Base-by-base conservation (phyloP, 2,888 invertebrate genomes). In the Leptinotarsa peninsularis region DNA sequence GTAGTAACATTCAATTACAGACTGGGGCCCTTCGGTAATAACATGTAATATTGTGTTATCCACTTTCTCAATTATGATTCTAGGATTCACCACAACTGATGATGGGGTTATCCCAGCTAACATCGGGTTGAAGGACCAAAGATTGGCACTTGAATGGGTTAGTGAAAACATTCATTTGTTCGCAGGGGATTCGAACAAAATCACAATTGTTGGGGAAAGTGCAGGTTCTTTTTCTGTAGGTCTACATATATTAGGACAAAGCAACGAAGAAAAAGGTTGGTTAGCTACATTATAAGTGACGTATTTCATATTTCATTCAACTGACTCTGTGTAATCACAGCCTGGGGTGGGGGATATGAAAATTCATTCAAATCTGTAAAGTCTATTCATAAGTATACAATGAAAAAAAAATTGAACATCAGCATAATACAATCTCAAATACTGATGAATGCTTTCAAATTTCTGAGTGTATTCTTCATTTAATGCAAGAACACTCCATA, bases 81-180 rank as follows among this genome's bases (percentile, higher is more conserved):
- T 49, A 77, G 76, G 76, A 54, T 94, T 95, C 85, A 88, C 94
- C 0, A 94, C 93, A 82, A 94, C 94, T 0, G 93, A 92, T n/a
- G 94, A 94, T 80, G 90, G 90, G 0, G 84, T 90, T 0, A 89
- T 93, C 1, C 92, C 94, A 0, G 93, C 93, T 4, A 94, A 94
- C 85, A 91, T 91, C 81, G 94, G 94, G 0, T 84, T 94, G 50
- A 94, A 94, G 83, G 94, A 94, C 89, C 94, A 94, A 87, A 89
- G 89, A 49, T 89, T 93, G 78, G 94, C 93, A 0, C 85, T 95
- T 58, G 90, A 91, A 79, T 95, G 94, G 94, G 88, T 93, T 0
- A 91, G 91, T 71, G 89, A 89, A 49, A 93, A 94, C 84, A 93
- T 94, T 75, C 88, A 90, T 77, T 89, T 89, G 84, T 94, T 95